These are phyloP conservation scores for Cancer borealis DNA, from an alignment of 2,888 invertebrate genomes.

Conservation along the genomic window DNA sequence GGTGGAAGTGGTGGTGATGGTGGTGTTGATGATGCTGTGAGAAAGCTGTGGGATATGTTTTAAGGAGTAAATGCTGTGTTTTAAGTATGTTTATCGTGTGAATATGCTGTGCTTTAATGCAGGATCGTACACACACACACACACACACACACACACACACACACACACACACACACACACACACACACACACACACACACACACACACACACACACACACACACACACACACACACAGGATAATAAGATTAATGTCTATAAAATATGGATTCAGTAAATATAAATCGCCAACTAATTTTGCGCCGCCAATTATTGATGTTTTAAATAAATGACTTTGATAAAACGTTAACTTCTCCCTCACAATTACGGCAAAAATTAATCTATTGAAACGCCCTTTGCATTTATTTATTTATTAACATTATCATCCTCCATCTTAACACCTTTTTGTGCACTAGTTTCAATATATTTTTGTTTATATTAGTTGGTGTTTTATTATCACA, in stretches of 20 bases:
- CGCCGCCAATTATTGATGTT: constrained; percentile 33
- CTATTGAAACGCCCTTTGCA: not conserved
- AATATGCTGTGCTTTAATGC: not conserved
- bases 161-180: no score
- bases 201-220: constrained; percentile 23
- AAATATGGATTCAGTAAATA: constrained; percentile 24
- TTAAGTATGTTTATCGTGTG: not conserved
- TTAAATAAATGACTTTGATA: constrained; percentile 9
- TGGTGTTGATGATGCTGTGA: not conserved
- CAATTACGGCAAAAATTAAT: not conserved
- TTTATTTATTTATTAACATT: not conserved
- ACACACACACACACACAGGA: not conserved
- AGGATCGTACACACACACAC: no score
- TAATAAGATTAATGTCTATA: constrained; percentile 27
- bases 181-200: constrained; percentile 1
- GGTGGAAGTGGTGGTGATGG: not conserved
- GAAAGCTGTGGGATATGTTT: not conserved
- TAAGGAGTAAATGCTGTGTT: not conserved
- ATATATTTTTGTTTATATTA: not conserved
- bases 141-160: not conserved
- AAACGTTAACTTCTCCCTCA: constrained; percentile 25
- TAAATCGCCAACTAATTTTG: constrained; percentile 43
- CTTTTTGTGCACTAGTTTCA: not conserved
- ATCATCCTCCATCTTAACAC: not conserved
- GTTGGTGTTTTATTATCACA: not conserved